Base-by-base conservation (phyloP, 30 jellyfish, hydroid and myxozoan species). In the Aurelia sp. region DNA sequence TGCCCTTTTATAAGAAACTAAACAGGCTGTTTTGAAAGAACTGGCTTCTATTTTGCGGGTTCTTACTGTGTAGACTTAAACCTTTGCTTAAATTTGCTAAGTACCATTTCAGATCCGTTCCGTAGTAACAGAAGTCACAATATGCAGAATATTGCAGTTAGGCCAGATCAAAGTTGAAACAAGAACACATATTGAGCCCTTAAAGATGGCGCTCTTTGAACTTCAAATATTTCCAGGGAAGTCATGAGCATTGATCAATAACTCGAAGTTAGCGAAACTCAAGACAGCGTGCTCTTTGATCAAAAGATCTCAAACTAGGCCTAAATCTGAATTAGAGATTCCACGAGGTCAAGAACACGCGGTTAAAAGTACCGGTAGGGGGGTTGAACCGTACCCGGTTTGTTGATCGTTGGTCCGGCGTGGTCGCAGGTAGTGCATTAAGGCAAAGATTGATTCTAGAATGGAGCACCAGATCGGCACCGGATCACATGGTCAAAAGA, bases 341-440 rank as follows among this genome's bases (percentile, higher is more conserved):
- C 65, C 91, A 81, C 84, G 91, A 81, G 91, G 83, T 81, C 91
- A 68, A 20, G 57, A 15, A 31, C 48, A 7, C 15, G 48, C 70
- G 40, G 78, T 62, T 52, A 19, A 35, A 58, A 63, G 83, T 65
- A 84, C 93, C 93, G 21, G 93, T 58, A 2, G 18, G 4, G n/a
- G 76, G 55, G 0, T 48, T 84, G 93, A 84, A 51, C 74, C 13
- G 79, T 62, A 62, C 74, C 86, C 93, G 50, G 93, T 47, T 50
- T 84, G 88, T 72, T 84, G 93, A 84, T 84, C 93, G 31, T 63
- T 71, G 87, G 93, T 35, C 86, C 76, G 63, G 93, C 93, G 88
- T 84, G 93, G 88, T 61, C 88, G 82, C 93, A 41, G 93, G 93
- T 84, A 44, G 35, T 30, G 83, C 84, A 74, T 84, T 63, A 52